phyloP scores from a whole-genome alignment of 2,888 invertebrate species.

The Callyntrura sp. region DNA sequence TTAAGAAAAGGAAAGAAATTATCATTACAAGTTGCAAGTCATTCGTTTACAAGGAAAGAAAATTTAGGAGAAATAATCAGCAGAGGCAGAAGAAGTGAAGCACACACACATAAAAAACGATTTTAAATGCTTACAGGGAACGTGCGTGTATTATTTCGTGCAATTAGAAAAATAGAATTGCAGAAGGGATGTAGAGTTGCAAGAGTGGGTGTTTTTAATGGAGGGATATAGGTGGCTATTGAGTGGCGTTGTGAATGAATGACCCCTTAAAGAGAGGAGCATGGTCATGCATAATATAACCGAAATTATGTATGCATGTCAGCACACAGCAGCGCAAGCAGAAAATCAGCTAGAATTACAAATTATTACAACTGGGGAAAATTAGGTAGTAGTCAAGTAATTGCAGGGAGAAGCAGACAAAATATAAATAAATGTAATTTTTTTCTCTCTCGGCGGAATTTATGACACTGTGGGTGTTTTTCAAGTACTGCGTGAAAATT shows the following conservation, averaged over 20 bases:
- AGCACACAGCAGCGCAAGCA: constrained; percentile 53
- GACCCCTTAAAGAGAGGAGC: background rate
- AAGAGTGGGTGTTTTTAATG: too few species aligned
- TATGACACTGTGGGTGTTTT: constrained; percentile 74
- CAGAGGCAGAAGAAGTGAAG: background rate
- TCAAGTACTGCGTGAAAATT: constrained; percentile 62
- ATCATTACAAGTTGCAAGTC: constrained; percentile 20
- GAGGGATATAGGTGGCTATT: too few species aligned
- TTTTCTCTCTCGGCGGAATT: constrained; percentile 42
- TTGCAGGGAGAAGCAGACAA: constrained; percentile 30
- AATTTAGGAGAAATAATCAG: too few species aligned
- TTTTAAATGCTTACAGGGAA: background rate
- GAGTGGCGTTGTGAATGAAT: too few species aligned
- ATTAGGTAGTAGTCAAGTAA: constrained; percentile 44
- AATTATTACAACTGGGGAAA: constrained; percentile 53
- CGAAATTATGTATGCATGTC: constrained; percentile 60
- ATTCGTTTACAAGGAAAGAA: background rate
- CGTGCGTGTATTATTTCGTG: background rate
- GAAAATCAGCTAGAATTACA: constrained; percentile 19
- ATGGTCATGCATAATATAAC: constrained; percentile 27
- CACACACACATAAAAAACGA: too few species aligned
- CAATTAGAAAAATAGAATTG: too few species aligned
- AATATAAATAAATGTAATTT: too few species aligned
- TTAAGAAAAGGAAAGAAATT: constrained; percentile 12
- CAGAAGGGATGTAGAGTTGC: too few species aligned